Base-by-base conservation (phyloP, 2,888 invertebrate species). In the Lymantria dispar region DNA sequence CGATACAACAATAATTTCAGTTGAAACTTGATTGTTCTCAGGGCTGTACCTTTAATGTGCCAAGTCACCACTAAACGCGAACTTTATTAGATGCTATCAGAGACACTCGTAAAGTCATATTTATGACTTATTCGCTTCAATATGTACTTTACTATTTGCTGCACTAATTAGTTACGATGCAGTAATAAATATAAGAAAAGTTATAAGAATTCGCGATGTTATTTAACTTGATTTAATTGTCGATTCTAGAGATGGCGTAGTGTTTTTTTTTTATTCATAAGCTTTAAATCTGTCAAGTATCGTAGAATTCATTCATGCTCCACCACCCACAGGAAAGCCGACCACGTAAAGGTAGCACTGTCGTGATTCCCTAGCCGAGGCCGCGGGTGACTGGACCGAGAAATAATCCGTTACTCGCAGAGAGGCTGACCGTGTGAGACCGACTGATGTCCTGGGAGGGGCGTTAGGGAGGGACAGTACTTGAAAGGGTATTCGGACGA, bases 101-200 rank as follows among this genome's bases (percentile, higher is more conserved):
- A 67, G 67, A 68, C 62, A 65, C 70, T 76, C 80, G 74, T 85
- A 76, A 85, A 83, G 70, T 65, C 60, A 60, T 72, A 76, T 82
- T 83, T 81, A 82, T 78, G 79, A 72, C 67, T 63, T 72, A 73
- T 73, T 63, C 69, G 62, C 66, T 60, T 62, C 71, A 68, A 68
- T 70, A 72, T 76, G 69, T 70, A 70, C 69, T 69, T 72, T 69
- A 69, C 30, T 48, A 48, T 52, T 52, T 39, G 46, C 59, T 61
- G 71, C 62, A 74, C 81, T 85, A 85, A 85, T 85, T 83, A 82
- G 77, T 72, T 67, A 72, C 68, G 61, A 73, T 62, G 75, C 73
- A 75, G 69, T 56, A 15, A 3, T 12, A 38, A 38, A 8, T 10
- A 10, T 10, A 38, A 13, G 3, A 13, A 38, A 13, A 38, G n/a